phyloP scores from a whole-genome alignment of 1,140 invertebrate species.

The Psix sp. region DNA sequence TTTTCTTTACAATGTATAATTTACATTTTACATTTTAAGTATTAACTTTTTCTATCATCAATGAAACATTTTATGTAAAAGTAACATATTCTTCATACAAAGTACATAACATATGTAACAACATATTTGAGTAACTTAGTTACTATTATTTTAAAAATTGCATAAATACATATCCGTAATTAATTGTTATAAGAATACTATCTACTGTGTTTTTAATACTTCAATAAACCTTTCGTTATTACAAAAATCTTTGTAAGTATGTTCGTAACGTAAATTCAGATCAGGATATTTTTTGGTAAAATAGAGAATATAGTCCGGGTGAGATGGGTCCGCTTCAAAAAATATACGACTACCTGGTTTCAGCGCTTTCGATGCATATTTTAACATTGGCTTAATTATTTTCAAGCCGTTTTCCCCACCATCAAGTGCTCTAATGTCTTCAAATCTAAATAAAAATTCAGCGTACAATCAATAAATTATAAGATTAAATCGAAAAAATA shows the following conservation, averaged over 20 bases:
- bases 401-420: conserved; percentile 81
- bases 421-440: conserved; percentile 81
- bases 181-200: too few species aligned
- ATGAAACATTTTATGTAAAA: too few species aligned
- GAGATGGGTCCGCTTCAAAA: conserved; percentile 79
- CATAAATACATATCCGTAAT: too few species aligned
- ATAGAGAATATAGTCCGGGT: conserved; percentile 77
- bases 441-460: conserved; percentile 76
- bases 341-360: conserved; percentile 77
- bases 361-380: conserved; percentile 75
- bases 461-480: not conserved
- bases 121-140: too few species aligned
- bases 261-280: conserved; percentile 72
- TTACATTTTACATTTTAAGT: too few species aligned
- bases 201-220: conserved; percentile 71
- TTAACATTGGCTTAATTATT: conserved; percentile 79
- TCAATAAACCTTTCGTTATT: conserved; percentile 80
- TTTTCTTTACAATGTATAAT: too few species aligned
- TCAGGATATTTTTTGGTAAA: conserved; percentile 73
- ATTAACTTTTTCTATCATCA: too few species aligned
- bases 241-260: conserved; percentile 79
- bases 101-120: too few species aligned
- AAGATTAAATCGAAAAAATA: not conserved
- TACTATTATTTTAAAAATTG: too few species aligned
- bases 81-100: too few species aligned